A percentile compares a stretch with the other conserved stretches of the same genome.
These are phyloP conservation scores for Delphinapterus leucas DNA, from an alignment of 2,113 vertebrate genomes.

Conservation along the genomic window DNA sequence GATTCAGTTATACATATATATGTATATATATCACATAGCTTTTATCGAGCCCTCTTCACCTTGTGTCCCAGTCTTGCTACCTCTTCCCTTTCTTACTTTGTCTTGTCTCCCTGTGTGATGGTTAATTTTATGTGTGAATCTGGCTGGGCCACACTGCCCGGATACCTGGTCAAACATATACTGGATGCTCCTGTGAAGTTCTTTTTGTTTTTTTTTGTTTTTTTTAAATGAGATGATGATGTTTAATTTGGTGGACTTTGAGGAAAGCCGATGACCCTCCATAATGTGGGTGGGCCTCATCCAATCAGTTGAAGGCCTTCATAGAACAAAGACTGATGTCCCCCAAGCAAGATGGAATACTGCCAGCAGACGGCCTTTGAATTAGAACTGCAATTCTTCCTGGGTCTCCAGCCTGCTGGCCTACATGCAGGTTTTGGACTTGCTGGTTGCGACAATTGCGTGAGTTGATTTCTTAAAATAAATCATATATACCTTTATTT, in stretches of 20 bases:
- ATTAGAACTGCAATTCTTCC: not conserved
- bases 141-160: fast-evolving
- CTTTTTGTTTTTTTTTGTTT: not conserved
- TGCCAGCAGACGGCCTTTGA: not conserved
- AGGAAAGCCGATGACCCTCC: not conserved
- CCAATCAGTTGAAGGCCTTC: not conserved
- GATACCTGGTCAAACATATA: not conserved
- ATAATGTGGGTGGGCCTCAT: not conserved
- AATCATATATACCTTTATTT: not conserved
- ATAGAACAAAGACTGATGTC: not conserved
- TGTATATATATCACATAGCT: not conserved
- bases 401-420: not conserved
- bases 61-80: fast-evolving
- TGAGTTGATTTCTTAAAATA: too few species aligned
- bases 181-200: not conserved
- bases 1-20: not conserved
- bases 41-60: not conserved
- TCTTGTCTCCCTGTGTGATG: not conserved
- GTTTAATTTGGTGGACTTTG: not conserved
- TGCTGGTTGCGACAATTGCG: fast-evolving
- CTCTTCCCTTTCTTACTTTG: not conserved
- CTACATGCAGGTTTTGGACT: too few species aligned
- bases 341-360: not conserved
- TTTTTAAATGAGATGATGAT: not conserved
- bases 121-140: not conserved